Base-by-base conservation (phyloP, 2,797 vertebrate species). In the Hypotaenidia philippensis region DNA sequence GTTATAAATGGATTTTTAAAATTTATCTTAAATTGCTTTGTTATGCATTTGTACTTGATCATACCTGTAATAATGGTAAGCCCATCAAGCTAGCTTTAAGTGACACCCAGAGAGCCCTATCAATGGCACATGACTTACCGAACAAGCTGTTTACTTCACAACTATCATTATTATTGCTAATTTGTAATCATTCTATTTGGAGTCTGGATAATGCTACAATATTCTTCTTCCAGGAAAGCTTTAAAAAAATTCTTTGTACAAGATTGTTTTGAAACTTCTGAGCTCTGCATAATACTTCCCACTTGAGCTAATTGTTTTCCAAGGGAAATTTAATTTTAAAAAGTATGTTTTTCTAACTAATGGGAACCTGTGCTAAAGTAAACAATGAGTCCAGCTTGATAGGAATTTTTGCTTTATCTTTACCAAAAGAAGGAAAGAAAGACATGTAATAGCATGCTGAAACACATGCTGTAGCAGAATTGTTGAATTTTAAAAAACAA, bases 241-340 rank as follows among this genome's bases (percentile, higher is more conserved):
- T 83, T 15, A 26, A 49, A 91, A 76, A 93, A 63, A 64, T 40
- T 69, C 7, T 65, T 76, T 44, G 82, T 82, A 10, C 32, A 68
- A 90, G 85, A 53, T 13, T 87, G 80, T 88, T 97, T 88, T 90
- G 77, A 96, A 94, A 91, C 31, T 90, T 90, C 25, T 56, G 31
- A 91, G 70, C 50, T 84, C 70, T 94, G 56, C 53, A 79, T 83
- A 95, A 93, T 74, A 91, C 52, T 94, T 96, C 91, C 80, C 93
- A 78, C 66, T 95, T 77, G 77, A 95, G 80, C 89, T 94, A 95
- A 76, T 64, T 94, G 94, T 91, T 97, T 97, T 91, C 36, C 74
- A 93, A 96, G 66, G 95, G 95, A 97, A 96, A 96, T 96, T 90
- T 84, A 87, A 96, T 94, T 96, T 95, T 87, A 0, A 41, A 50